Evolutionary conservation across 2,888 invertebrate genomes (phyloP).

Genomic region (Carpatolechia fugitivella): DNA sequence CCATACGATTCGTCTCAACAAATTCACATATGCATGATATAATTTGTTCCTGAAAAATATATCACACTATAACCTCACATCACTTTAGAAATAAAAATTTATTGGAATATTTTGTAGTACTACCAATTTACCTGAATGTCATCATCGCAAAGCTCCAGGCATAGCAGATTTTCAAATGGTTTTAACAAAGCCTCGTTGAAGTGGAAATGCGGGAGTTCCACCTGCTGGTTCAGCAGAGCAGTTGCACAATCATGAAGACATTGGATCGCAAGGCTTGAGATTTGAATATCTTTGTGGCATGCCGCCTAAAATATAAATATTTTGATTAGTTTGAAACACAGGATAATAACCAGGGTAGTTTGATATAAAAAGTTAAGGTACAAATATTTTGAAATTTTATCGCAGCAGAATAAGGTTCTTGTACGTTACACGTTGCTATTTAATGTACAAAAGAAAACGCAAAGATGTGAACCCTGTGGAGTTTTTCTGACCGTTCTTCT

Average conservation of each 20-base stretch:
- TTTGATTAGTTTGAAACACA: too few species aligned
- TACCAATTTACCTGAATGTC: conserved; percentile 96
- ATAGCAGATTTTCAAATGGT: conserved; percentile 96
- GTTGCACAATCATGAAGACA: conserved; percentile 96
- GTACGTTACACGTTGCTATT: too few species aligned
- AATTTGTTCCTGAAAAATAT: conserved; percentile 85
- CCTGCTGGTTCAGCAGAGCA: conserved; percentile 90
- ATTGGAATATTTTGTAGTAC: too few species aligned
- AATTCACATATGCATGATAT: conserved; percentile 97
- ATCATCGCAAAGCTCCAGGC: conserved; percentile 94
- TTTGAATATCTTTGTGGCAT: conserved; percentile 92
- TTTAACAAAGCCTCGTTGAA: conserved; percentile 97
- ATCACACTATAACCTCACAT: neutral
- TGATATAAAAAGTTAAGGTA: too few species aligned
- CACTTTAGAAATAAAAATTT: neutral
- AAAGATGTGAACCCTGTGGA: too few species aligned
- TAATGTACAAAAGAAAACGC: too few species aligned
- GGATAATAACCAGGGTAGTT: too few species aligned
- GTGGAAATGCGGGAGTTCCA: conserved; percentile 95
- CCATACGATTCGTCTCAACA: conserved; percentile 95
- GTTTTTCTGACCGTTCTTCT: too few species aligned
- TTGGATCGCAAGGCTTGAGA: conserved; percentile 94
- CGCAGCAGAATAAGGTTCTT: too few species aligned
- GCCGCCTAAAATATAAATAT: conserved; percentile 82
- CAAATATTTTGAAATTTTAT: too few species aligned